Percentiles rank a stretch among this genome's conserved stretches.
phyloP scores from a whole-genome alignment of 2,888 invertebrate species.

The Hypomecis punctinalis region DNA sequence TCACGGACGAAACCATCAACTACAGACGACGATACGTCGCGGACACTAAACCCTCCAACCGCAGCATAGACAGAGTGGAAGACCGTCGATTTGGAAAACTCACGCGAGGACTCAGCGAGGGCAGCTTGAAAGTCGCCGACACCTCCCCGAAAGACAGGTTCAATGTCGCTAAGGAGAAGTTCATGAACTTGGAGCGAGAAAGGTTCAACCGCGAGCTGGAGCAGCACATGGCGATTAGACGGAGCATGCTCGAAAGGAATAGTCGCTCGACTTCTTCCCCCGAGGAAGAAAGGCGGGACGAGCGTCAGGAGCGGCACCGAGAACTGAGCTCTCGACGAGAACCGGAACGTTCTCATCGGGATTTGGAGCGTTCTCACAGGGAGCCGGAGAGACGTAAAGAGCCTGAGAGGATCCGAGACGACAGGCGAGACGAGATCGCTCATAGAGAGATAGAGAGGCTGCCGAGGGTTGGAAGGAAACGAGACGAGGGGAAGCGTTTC shows the following conservation, averaged over 20 bases:
- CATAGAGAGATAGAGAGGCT: conserved; percentile 77
- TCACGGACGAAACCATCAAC: conserved; percentile 65
- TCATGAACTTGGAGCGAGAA: conserved; percentile 91
- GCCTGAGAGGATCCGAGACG: conserved; percentile 67
- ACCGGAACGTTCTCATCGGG: conserved; percentile 77
- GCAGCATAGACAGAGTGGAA: conserved; percentile 77
- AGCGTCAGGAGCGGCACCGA: conserved; percentile 78
- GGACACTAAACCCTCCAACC: conserved; percentile 76
- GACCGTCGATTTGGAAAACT: conserved; percentile 77
- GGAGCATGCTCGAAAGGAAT: conserved; percentile 81
- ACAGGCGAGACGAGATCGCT: conserved; percentile 44
- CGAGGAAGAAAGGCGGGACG: conserved; percentile 80
- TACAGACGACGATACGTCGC: conserved; percentile 82
- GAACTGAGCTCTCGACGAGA: conserved; percentile 76
- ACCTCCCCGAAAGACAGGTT: conserved; percentile 91
- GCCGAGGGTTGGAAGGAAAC: conserved; percentile 76
- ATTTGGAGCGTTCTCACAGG: conserved; percentile 66
- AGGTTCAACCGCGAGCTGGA: conserved; percentile 85
- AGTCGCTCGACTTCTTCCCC: conserved; percentile 84
- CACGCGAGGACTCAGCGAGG: conserved; percentile 76
- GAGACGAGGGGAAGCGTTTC: conserved; percentile 74
- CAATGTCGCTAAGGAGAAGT: conserved; percentile 94
- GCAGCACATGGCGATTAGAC: conserved; percentile 80
- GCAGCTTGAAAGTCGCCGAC: conserved; percentile 75
- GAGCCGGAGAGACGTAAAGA: conserved; percentile 73